A percentile compares a stretch with the other conserved stretches of the same genome.
These are phyloP conservation scores for Troides oblongomaculatus DNA, from an alignment of 2,888 invertebrate genomes.

Conservation along the genomic window DNA sequence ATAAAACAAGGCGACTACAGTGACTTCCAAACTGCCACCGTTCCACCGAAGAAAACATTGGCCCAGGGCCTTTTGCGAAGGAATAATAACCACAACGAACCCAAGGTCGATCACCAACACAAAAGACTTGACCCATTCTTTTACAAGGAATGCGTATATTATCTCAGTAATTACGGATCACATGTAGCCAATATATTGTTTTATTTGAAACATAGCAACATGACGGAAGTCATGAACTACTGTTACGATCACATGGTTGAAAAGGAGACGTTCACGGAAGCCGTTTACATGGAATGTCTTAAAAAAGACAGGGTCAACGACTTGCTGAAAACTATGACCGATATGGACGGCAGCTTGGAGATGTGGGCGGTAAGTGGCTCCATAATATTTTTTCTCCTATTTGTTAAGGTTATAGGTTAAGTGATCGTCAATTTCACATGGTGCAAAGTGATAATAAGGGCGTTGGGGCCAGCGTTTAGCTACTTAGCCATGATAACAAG, in stretches of 20 bases:
- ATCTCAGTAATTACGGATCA: slow-evolving; percentile 89
- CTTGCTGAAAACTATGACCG: slow-evolving; percentile 82
- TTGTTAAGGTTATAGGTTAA: too few species aligned
- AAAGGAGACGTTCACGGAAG: slow-evolving; percentile 85
- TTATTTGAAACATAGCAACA: slow-evolving; percentile 85
- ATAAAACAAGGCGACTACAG: slow-evolving; percentile 79
- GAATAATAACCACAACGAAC: slow-evolving; percentile 58
- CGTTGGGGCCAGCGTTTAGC: too few species aligned
- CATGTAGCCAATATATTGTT: slow-evolving; percentile 87
- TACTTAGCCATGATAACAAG: too few species aligned
- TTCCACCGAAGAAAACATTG: slow-evolving; percentile 63
- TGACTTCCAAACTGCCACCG: slow-evolving; percentile 67
- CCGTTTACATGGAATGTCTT: slow-evolving; percentile 84
- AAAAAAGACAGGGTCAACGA: slow-evolving; percentile 82
- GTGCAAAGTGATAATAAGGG: too few species aligned
- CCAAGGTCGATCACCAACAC: slow-evolving; percentile 55
- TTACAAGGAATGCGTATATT: slow-evolving; percentile 90
- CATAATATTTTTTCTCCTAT: too few species aligned
- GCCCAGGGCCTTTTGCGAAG: slow-evolving; percentile 69
- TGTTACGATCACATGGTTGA: slow-evolving; percentile 84
- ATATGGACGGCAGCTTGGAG: slow-evolving; percentile 83
- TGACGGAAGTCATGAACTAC: slow-evolving; percentile 84
- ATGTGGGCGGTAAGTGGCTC: slow-evolving; percentile 82
- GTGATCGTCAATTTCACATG: too few species aligned
- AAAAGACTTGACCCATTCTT: slow-evolving; percentile 78